Conservation (phyloP, 2,113 vertebrate species). For the Cavia porcellus region DNA sequence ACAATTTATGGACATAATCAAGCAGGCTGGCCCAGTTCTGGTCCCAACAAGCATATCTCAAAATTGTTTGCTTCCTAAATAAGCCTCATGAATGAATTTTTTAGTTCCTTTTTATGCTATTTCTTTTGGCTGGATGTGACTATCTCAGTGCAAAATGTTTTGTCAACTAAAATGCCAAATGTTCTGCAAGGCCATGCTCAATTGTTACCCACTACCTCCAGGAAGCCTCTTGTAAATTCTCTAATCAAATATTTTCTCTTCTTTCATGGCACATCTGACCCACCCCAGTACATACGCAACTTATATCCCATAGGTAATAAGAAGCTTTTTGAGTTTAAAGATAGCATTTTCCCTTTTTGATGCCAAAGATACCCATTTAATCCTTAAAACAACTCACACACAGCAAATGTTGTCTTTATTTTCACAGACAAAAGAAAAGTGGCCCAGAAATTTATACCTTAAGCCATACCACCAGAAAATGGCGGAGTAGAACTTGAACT, state of each 20-base stretch:
- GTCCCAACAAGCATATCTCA: slow-evolving; percentile 21
- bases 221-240: not conserved
- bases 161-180: slow-evolving; percentile 43
- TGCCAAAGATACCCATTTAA: slow-evolving; percentile 7
- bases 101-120: not conserved
- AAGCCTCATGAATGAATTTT: not conserved
- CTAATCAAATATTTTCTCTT: slow-evolving; percentile 31
- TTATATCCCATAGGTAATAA: not conserved
- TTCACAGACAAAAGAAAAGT: not conserved
- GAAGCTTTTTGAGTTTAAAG: not conserved
- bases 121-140: slow-evolving; percentile 32
- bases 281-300: not conserved
- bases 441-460: not conserved
- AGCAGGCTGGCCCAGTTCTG: slow-evolving; percentile 18
- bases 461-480: not conserved
- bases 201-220: not conserved
- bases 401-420: not conserved
- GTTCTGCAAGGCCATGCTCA: slow-evolving; percentile 12
- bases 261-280: not conserved
- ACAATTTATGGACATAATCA: slow-evolving; percentile 42
- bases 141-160: not conserved
- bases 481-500: not conserved
- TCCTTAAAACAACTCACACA: slow-evolving; percentile 18
- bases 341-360: not conserved
- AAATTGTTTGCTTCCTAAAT: slow-evolving; percentile 16